These are phyloP conservation scores for Dicranocentrus wangi DNA, from an alignment of 2,888 invertebrate genomes.

Conservation along the genomic window DNA sequence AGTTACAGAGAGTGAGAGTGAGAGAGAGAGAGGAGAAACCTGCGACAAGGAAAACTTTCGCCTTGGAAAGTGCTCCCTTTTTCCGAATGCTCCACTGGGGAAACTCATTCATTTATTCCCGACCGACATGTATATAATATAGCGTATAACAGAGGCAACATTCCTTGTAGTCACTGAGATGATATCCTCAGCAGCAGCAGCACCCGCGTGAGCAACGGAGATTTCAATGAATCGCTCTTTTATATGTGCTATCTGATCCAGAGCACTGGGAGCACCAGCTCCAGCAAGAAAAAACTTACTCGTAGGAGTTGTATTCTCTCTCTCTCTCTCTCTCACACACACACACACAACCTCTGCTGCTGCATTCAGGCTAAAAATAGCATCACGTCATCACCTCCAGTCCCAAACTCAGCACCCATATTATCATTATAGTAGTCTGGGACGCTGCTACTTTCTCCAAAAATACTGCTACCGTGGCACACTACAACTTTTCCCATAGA, in stretches of 20 bases:
- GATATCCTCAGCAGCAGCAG: conserved; percentile 49
- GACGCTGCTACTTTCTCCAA: background rate
- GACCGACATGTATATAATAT: too few species aligned
- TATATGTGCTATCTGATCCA: conserved; percentile 57
- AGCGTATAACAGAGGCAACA: conserved; percentile 7
- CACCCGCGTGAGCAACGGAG: conserved; percentile 55
- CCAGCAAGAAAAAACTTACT: conserved; percentile 44
- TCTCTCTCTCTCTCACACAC: conserved; percentile 19
- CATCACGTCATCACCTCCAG: conserved; percentile 61
- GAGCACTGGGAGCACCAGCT: conserved; percentile 42
- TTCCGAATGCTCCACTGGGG: background rate
- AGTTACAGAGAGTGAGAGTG: background rate
- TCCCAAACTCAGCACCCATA: conserved; percentile 28
- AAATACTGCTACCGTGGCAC: background rate
- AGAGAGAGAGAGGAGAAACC: background rate
- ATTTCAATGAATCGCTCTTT: conserved; percentile 61
- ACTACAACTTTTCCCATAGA: too few species aligned
- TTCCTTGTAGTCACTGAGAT: conserved; percentile 31
- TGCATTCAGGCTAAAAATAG: conserved; percentile 58
- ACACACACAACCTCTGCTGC: conserved; percentile 4
- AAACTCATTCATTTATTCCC: conserved; percentile 50
- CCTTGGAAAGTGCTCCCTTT: too few species aligned
- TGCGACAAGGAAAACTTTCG: too few species aligned
- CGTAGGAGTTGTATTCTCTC: conserved; percentile 34
- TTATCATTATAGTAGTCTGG: conserved; percentile 12